phyloP scores from a whole-genome alignment of 2,888 invertebrate genomes.

The Dicyrtoma fusca region DNA sequence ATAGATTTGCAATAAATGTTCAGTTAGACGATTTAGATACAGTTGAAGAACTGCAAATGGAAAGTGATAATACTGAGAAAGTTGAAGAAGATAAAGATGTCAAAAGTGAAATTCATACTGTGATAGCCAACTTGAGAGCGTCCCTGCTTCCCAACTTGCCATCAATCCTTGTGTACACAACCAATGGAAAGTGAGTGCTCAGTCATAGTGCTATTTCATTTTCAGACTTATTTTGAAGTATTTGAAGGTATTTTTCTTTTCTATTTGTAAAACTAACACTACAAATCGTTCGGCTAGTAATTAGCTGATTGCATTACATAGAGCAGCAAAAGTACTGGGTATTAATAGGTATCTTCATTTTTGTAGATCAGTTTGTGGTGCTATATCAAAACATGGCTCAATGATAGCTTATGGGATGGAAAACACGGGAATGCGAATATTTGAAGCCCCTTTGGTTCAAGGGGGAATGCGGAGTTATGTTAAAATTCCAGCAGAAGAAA shows the following conservation, averaged over 20 bases:
- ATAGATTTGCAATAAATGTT: conserved; percentile 35
- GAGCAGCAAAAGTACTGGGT: background rate
- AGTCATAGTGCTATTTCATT: background rate
- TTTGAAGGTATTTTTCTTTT: background rate
- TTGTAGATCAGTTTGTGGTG: conserved; percentile 47
- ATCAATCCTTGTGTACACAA: conserved; percentile 44
- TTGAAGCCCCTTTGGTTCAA: conserved; percentile 38
- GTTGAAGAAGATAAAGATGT: background rate
- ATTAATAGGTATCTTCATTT: background rate
- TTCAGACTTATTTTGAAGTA: background rate
- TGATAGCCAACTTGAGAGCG: conserved; percentile 38
- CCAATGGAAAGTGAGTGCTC: conserved; percentile 43
- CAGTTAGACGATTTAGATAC: conserved; percentile 22
- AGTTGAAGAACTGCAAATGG: conserved; percentile 11
- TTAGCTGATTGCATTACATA: background rate
- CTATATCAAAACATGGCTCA: conserved; percentile 46
- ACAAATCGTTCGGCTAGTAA: background rate
- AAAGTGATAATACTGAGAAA: background rate
- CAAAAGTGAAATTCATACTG: conserved; percentile 19
- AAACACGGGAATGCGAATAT: conserved; percentile 45
- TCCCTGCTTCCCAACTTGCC: conserved; percentile 48
- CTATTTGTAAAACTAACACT: background rate
- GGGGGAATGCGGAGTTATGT: conserved; percentile 26
- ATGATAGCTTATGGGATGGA: conserved; percentile 49
- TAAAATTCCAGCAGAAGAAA: conserved; percentile 24